Conservation (phyloP, 64 coral and sea anemone genomes). For the Hydrozoanthus tunicans region DNA sequence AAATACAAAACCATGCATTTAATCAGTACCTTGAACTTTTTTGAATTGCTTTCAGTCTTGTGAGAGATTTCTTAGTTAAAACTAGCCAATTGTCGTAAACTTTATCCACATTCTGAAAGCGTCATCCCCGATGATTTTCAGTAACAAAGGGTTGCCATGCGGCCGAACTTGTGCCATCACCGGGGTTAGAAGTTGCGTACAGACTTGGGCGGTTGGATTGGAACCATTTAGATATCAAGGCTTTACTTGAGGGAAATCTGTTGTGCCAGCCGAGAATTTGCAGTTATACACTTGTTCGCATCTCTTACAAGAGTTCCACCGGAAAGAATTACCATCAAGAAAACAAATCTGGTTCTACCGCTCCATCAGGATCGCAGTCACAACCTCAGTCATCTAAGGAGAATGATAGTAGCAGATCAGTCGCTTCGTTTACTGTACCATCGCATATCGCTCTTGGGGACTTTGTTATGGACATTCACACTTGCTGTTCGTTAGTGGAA, state of each 20-base stretch:
- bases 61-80: too few relatives aligned
- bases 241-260: neutral
- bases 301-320: neutral
- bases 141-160: neutral
- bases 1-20: too few relatives aligned
- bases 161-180: constrained; percentile 13
- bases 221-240: constrained; percentile 8
- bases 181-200: constrained; percentile 17
- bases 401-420: neutral
- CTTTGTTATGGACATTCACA: neutral
- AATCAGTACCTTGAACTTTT: too few relatives aligned
- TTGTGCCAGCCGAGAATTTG: neutral
- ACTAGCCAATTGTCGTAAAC: too few relatives aligned
- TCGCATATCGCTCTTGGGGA: constrained; percentile 29
- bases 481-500: constrained; percentile 37
- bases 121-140: neutral
- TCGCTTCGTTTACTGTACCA: constrained; percentile 17
- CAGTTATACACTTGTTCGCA: constrained; percentile 22
- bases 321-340: neutral
- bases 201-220: neutral
- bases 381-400: neutral
- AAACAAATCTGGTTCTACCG: neutral
- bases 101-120: too few relatives aligned
- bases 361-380: too few relatives aligned
- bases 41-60: too few relatives aligned